phyloP scores from a whole-genome alignment of 2,113 vertebrate species.

The Neomonachus schauinslandi region DNA sequence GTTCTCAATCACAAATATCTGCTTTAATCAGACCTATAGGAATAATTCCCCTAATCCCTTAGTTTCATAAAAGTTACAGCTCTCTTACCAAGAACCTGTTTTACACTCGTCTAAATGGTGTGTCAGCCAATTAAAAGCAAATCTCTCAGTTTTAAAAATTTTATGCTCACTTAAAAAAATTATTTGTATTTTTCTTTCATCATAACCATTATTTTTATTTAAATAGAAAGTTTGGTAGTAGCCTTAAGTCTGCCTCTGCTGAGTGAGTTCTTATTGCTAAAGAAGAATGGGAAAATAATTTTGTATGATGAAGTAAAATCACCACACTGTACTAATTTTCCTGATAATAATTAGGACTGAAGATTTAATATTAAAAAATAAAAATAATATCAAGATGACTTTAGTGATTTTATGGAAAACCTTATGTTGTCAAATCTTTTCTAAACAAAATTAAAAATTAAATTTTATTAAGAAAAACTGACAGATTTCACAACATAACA shows the following conservation, averaged over 20 bases:
- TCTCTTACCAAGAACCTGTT: not conserved
- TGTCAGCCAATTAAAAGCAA: not conserved
- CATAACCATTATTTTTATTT: not conserved
- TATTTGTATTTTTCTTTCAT: not conserved
- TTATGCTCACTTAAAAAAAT: not conserved
- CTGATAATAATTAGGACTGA: not conserved
- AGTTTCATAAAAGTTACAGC: not conserved
- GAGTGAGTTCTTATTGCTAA: not conserved
- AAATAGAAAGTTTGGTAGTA: not conserved
- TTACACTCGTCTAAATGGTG: not conserved
- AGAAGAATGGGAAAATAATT: not conserved
- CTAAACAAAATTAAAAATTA: not conserved
- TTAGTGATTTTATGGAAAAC: not conserved
- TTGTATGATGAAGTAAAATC: not conserved
- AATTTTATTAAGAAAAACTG: not conserved
- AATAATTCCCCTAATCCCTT: not conserved
- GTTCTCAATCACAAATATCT: not conserved
- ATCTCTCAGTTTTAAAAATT: not conserved
- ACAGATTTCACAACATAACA: not conserved
- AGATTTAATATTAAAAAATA: not conserved
- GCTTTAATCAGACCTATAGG: not conserved
- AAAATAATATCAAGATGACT: not conserved
- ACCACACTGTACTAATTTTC: not conserved
- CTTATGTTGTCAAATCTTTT: not conserved
- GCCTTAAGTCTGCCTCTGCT: not conserved